These are phyloP conservation scores for Epicampocera succincta DNA, from an alignment of 2,888 invertebrate genomes.

Conservation along the genomic window DNA sequence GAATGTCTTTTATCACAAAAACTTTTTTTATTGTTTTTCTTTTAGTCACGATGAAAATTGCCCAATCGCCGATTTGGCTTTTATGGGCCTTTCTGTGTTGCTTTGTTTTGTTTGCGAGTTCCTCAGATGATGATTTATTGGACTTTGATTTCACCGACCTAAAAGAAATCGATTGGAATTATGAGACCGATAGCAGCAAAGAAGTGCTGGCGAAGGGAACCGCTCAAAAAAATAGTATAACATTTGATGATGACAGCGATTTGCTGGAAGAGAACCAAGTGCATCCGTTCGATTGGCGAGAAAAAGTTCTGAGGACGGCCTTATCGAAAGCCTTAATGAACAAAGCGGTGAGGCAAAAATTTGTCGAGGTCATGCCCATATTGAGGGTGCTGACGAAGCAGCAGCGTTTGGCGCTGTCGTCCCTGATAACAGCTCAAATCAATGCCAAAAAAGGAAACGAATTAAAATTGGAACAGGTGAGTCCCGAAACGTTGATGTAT, in stretches of 20 bases:
- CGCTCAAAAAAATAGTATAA: slow-evolving; percentile 71
- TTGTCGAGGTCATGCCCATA: slow-evolving; percentile 86
- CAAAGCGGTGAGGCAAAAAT: slow-evolving; percentile 84
- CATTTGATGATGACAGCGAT: slow-evolving; percentile 73
- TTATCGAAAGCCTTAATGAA: slow-evolving; percentile 84
- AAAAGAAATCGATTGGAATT: slow-evolving; percentile 79
- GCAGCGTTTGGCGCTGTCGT: slow-evolving; percentile 85
- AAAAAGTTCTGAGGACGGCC: slow-evolving; percentile 83
- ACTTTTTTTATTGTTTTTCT: too few relatives aligned
- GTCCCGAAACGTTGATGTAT: slow-evolving; percentile 9
- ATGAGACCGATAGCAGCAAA: slow-evolving; percentile 71
- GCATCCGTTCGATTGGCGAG: slow-evolving; percentile 79
- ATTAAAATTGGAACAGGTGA: slow-evolving; percentile 84
- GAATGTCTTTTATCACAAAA: too few relatives aligned
- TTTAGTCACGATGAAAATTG: slow-evolving; percentile 72
- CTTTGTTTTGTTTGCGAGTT: slow-evolving; percentile 72
- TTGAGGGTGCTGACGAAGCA: slow-evolving; percentile 85
- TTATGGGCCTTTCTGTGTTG: slow-evolving; percentile 75
- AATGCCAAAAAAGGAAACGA: slow-evolving; percentile 83
- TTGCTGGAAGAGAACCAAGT: slow-evolving; percentile 72
- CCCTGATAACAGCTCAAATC: slow-evolving; percentile 85
- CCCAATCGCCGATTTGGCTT: slow-evolving; percentile 71
- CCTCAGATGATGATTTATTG: slow-evolving; percentile 73
- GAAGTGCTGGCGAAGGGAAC: slow-evolving; percentile 53
- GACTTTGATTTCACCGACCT: slow-evolving; percentile 77